phyloP scores from a whole-genome alignment of 2,113 vertebrate species.

The Psittacara wagleri region DNA sequence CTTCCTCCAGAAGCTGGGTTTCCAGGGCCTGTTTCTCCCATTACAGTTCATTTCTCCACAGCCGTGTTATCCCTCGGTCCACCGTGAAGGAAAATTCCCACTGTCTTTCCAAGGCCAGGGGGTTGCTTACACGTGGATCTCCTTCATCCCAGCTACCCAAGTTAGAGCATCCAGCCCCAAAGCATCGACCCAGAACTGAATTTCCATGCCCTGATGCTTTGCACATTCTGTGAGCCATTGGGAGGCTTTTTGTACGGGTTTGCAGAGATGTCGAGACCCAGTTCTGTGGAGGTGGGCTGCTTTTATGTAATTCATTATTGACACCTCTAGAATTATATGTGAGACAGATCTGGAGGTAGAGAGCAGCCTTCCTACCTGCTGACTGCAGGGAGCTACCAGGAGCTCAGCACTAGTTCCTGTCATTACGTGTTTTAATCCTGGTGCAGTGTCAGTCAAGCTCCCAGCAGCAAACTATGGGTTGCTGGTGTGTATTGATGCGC shows the following conservation, averaged over 20 bases:
- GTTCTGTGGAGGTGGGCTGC: background rate
- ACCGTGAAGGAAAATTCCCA: fast-evolving
- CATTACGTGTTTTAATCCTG: background rate
- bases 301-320: background rate
- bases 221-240: background rate
- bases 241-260: background rate
- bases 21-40: background rate
- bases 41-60: background rate
- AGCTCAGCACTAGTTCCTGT: background rate
- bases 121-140: fast-evolving
- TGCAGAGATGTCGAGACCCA: background rate
- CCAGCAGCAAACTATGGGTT: background rate
- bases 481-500: background rate
- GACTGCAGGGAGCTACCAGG: background rate
- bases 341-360: background rate
- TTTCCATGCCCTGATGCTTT: background rate
- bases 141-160: background rate
- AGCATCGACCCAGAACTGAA: background rate
- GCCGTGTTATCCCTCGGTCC: background rate
- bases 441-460: fast-evolving
- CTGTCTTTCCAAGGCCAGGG: fast-evolving
- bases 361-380: background rate
- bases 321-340: background rate
- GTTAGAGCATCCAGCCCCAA: background rate
- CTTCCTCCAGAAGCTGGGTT: background rate